Percentiles rank a stretch among this genome's conserved stretches.
phyloP scores from a whole-genome alignment of 2,113 vertebrate genomes.

The Machaerirhynchus nigripectus region DNA sequence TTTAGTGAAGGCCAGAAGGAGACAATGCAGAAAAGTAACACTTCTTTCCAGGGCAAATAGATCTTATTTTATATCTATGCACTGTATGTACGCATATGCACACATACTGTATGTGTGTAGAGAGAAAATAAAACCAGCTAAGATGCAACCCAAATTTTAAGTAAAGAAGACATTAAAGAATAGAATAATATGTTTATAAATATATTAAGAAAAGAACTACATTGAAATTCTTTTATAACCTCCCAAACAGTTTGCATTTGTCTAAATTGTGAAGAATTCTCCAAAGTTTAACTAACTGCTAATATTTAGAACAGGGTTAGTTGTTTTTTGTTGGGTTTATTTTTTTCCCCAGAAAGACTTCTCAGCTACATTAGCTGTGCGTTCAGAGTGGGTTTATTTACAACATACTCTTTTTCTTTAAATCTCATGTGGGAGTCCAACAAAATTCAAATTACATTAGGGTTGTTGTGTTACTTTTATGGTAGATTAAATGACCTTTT shows the following conservation, averaged over 20 bases:
- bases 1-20: background rate
- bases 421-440: background rate
- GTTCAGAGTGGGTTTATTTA: background rate
- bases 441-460: background rate
- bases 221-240: background rate
- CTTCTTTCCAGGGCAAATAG: background rate
- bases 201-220: background rate
- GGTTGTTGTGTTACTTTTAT: background rate
- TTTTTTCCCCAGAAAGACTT: background rate
- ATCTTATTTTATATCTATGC: background rate
- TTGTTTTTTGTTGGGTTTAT: background rate
- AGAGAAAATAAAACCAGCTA: background rate
- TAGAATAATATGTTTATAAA: background rate
- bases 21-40: background rate
- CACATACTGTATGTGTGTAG: background rate
- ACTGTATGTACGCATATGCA: no score
- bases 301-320: accelerated
- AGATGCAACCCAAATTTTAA: background rate
- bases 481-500: slow-evolving; percentile 7
- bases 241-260: background rate
- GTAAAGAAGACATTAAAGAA: background rate
- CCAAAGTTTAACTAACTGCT: background rate
- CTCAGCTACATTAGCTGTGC: background rate
- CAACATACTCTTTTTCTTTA: background rate
- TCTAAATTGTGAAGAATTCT: background rate